Base-by-base conservation (phyloP, 2,888 invertebrate genomes). In the Watsonalla binaria region DNA sequence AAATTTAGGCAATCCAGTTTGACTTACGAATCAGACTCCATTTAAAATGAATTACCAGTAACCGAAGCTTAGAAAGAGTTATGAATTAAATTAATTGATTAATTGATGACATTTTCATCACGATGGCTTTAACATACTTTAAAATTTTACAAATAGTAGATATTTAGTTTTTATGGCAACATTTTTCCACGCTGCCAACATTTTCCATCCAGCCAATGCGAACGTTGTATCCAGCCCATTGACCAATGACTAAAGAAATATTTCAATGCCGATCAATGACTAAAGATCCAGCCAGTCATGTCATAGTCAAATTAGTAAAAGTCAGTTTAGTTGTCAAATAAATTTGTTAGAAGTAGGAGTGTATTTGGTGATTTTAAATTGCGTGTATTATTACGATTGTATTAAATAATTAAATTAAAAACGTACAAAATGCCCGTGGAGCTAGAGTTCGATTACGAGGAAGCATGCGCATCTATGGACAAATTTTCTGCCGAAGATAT, bases 401-500 rank as follows among this genome's bases (percentile, higher is more conserved):
- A 60, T 66, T 61, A 61, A 56, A 57, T 61, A 59, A 59, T 58
- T 52, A 66, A 64, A 66, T 63, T 60, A 48, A 57, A 57, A 33
- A 34, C 34, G 4, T 42, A 42, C 62, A 80, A 67, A 63, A 91
- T 91, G 91, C 56, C 82, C 51, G 77, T 86, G 48, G 86, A 90
- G 48, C 69, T 91, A 66, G 87, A 88, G 63, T 91, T 70, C 53
- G 85, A 90, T 66, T 91, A 87, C 63, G 80, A 84, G 37, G 79
- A 80, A 51, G 79, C 86, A 35, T 82, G 86, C 48, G 78, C 80
- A 24, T 74, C 83, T 34, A 86, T 92, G 81, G 91, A 90, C 52
- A 85, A 76, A 58, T 88, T 92, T 76, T 92, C 91, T 5, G 89
- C 87, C 65, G 76, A 81, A 8, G 89, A 92, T 67, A 88, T 92